Conservation (phyloP, 2,888 invertebrate species). For the Ophion ellenae region DNA sequence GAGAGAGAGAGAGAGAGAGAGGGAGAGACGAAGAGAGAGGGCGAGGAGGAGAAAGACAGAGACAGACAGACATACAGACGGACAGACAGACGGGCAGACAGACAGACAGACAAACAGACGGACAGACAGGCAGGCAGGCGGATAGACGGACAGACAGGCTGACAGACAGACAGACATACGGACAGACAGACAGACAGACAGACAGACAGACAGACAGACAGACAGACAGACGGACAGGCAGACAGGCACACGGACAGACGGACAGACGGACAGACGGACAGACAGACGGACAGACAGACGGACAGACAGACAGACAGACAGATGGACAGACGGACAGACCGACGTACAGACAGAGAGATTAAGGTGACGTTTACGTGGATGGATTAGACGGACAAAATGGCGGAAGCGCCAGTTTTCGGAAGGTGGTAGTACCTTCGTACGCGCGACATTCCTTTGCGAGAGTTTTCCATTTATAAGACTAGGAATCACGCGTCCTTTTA, state of each 20-base stretch:
- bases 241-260: too few species aligned
- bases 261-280: not conserved
- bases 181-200: not conserved
- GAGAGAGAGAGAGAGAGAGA: too few species aligned
- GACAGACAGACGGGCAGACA: not conserved
- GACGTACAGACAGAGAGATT: not conserved
- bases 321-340: not conserved
- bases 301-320: not conserved
- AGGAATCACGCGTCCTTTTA: constrained; percentile 58
- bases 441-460: constrained; percentile 46
- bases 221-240: too few species aligned
- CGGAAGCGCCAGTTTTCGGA: constrained; percentile 23
- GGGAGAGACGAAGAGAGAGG: too few species aligned
- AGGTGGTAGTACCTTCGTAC: constrained; percentile 41
- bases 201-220: too few species aligned
- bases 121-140: not conserved
- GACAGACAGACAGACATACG: too few species aligned
- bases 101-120: not conserved
- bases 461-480: constrained; percentile 55
- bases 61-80: not conserved
- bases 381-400: constrained; percentile 7
- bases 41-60: too few species aligned
- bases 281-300: too few species aligned
- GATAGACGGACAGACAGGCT: not conserved
- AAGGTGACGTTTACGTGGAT: not conserved